Percentiles rank a stretch among this genome's conserved stretches.
Conservation (phyloP, 2,888 invertebrate species). For the Cloeon dipterum region DNA sequence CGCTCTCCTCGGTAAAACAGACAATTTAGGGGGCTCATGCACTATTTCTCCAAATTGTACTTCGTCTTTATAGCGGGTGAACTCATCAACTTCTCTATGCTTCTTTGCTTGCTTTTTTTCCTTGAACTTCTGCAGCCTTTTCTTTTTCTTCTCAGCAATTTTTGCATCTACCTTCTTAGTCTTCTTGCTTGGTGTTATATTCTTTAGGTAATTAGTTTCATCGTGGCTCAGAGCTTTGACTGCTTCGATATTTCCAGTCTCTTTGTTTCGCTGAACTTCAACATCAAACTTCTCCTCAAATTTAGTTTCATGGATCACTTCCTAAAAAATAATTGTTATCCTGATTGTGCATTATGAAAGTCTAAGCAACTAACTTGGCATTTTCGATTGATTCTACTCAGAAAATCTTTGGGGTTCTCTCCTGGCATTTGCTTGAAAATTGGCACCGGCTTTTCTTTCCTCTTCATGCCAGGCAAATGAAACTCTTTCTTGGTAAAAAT, state of each 20-base stretch:
- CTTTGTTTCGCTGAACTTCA: constrained; percentile 25
- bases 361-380: constrained; percentile 20
- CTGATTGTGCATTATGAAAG: neutral
- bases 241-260: constrained; percentile 24
- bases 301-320: constrained; percentile 30
- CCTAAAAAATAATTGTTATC: constrained; percentile 6
- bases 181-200: constrained; percentile 15
- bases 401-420: constrained; percentile 36
- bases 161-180: constrained; percentile 16
- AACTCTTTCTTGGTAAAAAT: constrained; percentile 7
- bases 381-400: constrained; percentile 37
- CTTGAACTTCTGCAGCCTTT: constrained; percentile 10
- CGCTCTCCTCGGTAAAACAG: constrained; percentile 25
- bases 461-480: constrained; percentile 13
- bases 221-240: constrained; percentile 26
- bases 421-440: constrained; percentile 31
- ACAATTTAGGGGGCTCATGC: constrained; percentile 45
- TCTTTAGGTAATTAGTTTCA: constrained; percentile 25
- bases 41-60: constrained; percentile 52
- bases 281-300: constrained; percentile 38
- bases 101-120: constrained; percentile 9
- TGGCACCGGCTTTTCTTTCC: constrained; percentile 24
- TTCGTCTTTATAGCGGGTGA: constrained; percentile 28
- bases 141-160: constrained; percentile 15
- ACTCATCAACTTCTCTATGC: constrained; percentile 20